Evolutionary conservation across 2,888 invertebrate genomes (phyloP).

Genomic region (Xestia rhomboidea): DNA sequence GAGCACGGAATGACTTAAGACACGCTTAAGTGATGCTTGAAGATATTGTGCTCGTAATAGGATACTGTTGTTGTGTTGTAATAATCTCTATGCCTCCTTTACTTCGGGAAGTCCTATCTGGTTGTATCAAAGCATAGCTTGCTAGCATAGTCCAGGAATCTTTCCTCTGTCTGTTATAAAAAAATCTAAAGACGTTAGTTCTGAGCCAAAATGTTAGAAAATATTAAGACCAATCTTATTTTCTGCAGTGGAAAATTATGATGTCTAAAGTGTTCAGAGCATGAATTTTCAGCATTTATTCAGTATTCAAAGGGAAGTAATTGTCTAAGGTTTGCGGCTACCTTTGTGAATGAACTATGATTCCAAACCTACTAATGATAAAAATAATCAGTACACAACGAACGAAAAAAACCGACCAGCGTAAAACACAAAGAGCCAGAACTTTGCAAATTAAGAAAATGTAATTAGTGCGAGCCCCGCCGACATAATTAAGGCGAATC

Average conservation of each 20-base stretch:
- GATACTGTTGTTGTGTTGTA: constrained; percentile 21
- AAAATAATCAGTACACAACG: constrained; percentile 23
- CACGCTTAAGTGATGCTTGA: constrained; percentile 50
- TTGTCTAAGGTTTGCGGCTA: too few species aligned
- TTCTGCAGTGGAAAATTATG: background rate
- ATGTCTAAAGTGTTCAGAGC: background rate
- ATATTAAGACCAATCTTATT: background rate
- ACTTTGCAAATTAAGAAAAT: constrained; percentile 90
- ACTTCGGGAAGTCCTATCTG: background rate
- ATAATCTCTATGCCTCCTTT: background rate
- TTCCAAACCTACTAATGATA: background rate
- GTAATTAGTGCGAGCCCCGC: constrained; percentile 84
- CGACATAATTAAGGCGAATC: constrained; percentile 90
- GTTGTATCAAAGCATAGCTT: background rate
- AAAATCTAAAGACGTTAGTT: background rate
- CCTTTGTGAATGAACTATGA: too few species aligned
- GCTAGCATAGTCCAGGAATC: background rate
- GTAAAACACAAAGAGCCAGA: constrained; percentile 63
- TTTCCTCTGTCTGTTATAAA: background rate
- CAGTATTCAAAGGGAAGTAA: background rate
- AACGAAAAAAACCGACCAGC: constrained; percentile 44
- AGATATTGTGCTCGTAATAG: constrained; percentile 38
- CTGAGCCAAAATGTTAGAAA: background rate
- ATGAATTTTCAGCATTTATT: background rate
- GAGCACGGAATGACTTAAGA: constrained; percentile 46